Percentiles rank a stretch among this genome's conserved stretches.
Evolutionary conservation across 2,113 vertebrate genomes (phyloP).

Genomic region (Pelodiscus sinensis): DNA sequence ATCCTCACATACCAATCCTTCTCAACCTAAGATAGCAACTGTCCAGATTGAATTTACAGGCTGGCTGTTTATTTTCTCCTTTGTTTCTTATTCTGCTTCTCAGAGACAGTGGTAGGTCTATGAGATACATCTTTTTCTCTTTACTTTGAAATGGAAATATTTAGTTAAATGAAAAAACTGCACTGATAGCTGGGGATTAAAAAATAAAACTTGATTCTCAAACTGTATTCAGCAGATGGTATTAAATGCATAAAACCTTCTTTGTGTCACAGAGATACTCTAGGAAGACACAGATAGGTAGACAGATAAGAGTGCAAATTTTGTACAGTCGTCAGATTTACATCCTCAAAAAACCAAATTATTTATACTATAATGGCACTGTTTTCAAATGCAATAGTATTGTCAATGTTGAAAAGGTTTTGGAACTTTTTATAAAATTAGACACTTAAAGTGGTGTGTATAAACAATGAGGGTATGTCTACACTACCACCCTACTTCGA

Average conservation of each 20-base stretch:
- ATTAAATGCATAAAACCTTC: not conserved
- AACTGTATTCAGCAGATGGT: slow-evolving; percentile 12
- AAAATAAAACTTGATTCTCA: not conserved
- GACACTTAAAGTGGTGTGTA: not conserved
- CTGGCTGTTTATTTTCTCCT: not conserved
- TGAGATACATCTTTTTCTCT: not conserved
- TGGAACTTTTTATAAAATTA: not conserved
- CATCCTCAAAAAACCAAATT: not conserved
- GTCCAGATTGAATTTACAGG: not conserved
- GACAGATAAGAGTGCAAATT: not conserved
- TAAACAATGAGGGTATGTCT: not conserved
- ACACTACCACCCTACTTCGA: too few species aligned
- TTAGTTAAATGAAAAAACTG: not conserved
- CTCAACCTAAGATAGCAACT: not conserved
- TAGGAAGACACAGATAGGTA: not conserved
- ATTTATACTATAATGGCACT: not conserved
- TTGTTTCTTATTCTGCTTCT: not conserved
- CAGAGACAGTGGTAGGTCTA: not conserved
- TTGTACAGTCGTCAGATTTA: not conserved
- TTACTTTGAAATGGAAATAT: slow-evolving; percentile 16
- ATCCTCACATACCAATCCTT: not conserved
- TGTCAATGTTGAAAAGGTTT: not conserved
- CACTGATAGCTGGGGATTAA: not conserved
- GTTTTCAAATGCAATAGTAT: not conserved
- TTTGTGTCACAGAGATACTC: not conserved